Conservation (phyloP, 2,888 invertebrate species). For the Clistopyga incitator region DNA sequence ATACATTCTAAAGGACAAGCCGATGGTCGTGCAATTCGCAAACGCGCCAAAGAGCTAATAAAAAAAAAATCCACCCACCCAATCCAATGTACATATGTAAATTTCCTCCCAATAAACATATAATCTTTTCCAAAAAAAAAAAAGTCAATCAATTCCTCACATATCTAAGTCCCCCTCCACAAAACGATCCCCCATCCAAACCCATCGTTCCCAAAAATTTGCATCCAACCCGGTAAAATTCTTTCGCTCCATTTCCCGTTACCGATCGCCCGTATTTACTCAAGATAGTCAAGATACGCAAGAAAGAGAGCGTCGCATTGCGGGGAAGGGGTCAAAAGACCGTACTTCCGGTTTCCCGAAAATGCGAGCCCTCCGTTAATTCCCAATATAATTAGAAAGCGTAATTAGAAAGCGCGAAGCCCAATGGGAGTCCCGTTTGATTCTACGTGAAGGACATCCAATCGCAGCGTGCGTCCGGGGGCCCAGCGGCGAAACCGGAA, state of each 20-base stretch:
- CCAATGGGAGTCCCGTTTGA: no score
- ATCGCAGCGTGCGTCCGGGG: no score
- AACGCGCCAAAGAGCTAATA: conserved; percentile 81
- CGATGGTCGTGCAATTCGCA: conserved; percentile 96
- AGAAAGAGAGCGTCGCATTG: background rate
- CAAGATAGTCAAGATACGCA: background rate
- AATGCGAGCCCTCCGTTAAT: no score
- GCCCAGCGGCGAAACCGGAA: conserved; percentile 30
- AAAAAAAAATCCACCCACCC: background rate
- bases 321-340: conserved; percentile 15
- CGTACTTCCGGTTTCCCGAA: no score
- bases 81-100: conserved; percentile 62
- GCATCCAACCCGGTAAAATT: background rate
- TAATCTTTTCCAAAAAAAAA: no score
- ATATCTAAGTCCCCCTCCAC: no score
- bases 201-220: background rate
- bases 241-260: background rate
- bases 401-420: no score
- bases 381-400: background rate
- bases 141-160: no score
- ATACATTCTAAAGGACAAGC: conserved; percentile 93
- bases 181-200: no score
- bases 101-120: conserved; percentile 44
- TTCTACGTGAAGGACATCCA: no score
- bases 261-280: background rate